Percentiles rank a stretch among this genome's conserved stretches.
Evolutionary conservation across 2,113 vertebrate genomes (phyloP).

Genomic region (Bettongia penicillata): DNA sequence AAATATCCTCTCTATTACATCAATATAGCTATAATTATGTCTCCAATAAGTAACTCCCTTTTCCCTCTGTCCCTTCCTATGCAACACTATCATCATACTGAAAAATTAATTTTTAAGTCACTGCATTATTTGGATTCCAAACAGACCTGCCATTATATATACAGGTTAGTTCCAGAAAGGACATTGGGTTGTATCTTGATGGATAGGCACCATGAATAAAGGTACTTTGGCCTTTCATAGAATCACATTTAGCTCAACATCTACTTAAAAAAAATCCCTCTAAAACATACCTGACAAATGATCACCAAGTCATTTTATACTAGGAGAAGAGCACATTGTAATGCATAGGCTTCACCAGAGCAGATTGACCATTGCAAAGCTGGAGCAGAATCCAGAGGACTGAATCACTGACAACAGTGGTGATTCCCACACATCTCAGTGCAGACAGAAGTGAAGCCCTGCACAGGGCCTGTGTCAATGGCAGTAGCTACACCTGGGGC

Average conservation of each 20-base stretch:
- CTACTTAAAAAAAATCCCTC: background rate
- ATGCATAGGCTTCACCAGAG: no score
- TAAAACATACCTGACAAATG: background rate
- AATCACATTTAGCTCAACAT: background rate
- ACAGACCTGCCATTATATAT: background rate
- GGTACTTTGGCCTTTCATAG: background rate
- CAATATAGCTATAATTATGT: background rate
- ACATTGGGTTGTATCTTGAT: background rate
- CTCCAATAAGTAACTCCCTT: background rate
- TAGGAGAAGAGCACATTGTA: no score
- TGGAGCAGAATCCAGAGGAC: no score
- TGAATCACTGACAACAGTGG: no score
- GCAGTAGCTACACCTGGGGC: no score
- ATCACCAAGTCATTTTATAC: background rate
- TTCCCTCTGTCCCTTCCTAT: background rate
- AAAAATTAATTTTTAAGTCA: background rate
- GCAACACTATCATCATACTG: background rate
- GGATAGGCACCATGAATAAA: background rate
- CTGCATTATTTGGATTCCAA: background rate
- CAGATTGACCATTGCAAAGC: no score
- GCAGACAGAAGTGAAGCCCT: no score
- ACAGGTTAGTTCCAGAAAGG: no score
- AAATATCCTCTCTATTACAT: background rate
- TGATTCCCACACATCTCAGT: no score
- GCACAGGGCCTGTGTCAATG: no score